phyloP scores from a whole-genome alignment of 2,888 invertebrate genomes.

The Gari tellinella region DNA sequence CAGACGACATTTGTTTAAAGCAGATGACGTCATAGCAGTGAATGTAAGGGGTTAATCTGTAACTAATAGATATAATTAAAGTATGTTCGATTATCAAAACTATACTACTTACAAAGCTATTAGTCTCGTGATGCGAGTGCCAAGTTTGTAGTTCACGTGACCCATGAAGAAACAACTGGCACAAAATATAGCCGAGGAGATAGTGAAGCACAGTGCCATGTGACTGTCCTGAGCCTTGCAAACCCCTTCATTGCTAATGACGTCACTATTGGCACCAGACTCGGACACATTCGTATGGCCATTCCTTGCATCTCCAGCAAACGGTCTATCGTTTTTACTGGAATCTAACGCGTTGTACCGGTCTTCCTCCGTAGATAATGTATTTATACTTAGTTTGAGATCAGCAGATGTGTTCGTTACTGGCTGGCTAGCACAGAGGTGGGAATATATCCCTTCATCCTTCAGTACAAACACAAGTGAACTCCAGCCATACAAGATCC shows the following conservation, averaged over 20 bases:
- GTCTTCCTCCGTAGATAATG: no score
- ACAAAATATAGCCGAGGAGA: conserved; percentile 68
- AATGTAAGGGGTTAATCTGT: no score
- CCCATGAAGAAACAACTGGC: conserved; percentile 70
- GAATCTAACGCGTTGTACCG: no score
- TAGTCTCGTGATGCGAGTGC: conserved; percentile 68
- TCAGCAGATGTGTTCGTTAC: no score
- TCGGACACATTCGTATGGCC: not conserved
- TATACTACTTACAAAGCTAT: conserved; percentile 66
- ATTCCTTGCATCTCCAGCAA: no score
- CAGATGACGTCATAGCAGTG: no score
- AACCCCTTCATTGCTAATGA: no score
- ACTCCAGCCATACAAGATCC: conserved; percentile 75
- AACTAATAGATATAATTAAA: no score
- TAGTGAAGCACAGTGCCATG: conserved; percentile 70
- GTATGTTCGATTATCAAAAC: no score
- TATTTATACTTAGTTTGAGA: no score
- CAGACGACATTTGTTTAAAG: no score
- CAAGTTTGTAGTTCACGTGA: conserved; percentile 70
- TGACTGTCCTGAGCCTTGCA: conserved; percentile 59
- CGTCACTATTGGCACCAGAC: not conserved
- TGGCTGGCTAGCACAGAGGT: conserved; percentile 45
- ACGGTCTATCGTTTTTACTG: no score
- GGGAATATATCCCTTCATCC: conserved; percentile 65
- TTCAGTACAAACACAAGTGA: conserved; percentile 72